Evolutionary conservation across 2,797 vertebrate genomes (phyloP).

Genomic region (Rousettus madagascariensis): DNA sequence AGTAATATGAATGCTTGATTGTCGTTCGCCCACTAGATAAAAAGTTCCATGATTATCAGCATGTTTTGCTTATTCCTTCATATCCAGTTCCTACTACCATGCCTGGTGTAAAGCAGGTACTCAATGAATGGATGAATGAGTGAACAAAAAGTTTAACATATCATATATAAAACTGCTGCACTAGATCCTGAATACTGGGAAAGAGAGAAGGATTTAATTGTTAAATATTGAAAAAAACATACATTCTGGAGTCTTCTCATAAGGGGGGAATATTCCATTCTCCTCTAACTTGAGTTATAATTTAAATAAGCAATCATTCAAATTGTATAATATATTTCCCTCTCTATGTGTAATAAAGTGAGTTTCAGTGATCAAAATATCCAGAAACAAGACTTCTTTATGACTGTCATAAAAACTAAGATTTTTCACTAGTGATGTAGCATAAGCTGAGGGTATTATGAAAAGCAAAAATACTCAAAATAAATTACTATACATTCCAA

Average conservation of each 20-base stretch:
- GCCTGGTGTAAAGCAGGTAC: background rate
- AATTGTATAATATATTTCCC: background rate
- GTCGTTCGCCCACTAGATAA: background rate
- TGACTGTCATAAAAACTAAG: background rate
- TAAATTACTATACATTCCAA: background rate
- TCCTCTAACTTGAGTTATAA: background rate
- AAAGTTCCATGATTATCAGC: background rate
- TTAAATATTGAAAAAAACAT: background rate
- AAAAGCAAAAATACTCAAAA: background rate
- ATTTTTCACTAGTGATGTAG: background rate
- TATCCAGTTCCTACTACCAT: background rate
- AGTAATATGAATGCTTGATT: background rate
- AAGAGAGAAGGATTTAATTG: background rate
- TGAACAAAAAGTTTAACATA: background rate
- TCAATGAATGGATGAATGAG: background rate
- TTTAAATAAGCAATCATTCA: background rate
- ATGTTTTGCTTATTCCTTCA: background rate
- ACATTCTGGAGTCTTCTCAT: background rate
- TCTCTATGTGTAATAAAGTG: background rate
- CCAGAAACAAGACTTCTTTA: background rate
- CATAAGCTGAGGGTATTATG: background rate
- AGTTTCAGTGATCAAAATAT: constrained; percentile 12
- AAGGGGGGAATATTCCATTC: background rate
- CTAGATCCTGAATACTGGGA: background rate
- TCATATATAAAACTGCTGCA: background rate